Conservation (phyloP, 1,140 invertebrate genomes). For the Bombus impatiens region DNA sequence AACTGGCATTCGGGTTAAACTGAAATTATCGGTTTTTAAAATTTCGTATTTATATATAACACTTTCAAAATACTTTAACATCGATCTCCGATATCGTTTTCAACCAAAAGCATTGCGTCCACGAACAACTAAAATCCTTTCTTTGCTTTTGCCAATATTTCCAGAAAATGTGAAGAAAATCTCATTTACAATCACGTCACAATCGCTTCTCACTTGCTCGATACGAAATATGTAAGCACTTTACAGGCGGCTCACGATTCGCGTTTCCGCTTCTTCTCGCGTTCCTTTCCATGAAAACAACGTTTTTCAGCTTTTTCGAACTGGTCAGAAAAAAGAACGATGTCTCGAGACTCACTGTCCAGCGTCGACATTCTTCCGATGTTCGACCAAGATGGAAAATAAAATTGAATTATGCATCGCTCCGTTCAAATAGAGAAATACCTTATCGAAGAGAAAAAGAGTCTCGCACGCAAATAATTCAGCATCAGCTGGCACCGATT, state of each 20-base stretch:
- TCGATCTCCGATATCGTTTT: neutral
- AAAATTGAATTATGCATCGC: constrained; percentile 68
- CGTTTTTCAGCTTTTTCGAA: neutral
- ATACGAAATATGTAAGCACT: neutral
- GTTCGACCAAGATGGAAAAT: constrained; percentile 7
- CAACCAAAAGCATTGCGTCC: neutral
- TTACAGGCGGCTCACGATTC: constrained; percentile 3
- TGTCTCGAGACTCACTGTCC: neutral
- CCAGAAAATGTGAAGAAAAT: neutral
- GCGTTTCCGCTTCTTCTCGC: neutral
- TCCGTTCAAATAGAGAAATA: constrained; percentile 43
- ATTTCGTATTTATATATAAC: neutral
- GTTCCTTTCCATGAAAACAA: neutral
- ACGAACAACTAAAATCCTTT: neutral
- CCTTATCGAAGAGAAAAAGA: neutral
- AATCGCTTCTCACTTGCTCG: neutral
- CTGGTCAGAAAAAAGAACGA: neutral
- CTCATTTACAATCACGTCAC: neutral
- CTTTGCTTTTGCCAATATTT: neutral
- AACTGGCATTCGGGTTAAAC: neutral
- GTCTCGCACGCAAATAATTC: constrained; percentile 19
- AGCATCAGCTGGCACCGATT: constrained; percentile 22
- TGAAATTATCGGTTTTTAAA: neutral
- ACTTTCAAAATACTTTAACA: neutral
- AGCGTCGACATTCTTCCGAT: neutral